Conservation (phyloP, 2,113 vertebrate species). For the Heloderma charlesbogerti region DNA sequence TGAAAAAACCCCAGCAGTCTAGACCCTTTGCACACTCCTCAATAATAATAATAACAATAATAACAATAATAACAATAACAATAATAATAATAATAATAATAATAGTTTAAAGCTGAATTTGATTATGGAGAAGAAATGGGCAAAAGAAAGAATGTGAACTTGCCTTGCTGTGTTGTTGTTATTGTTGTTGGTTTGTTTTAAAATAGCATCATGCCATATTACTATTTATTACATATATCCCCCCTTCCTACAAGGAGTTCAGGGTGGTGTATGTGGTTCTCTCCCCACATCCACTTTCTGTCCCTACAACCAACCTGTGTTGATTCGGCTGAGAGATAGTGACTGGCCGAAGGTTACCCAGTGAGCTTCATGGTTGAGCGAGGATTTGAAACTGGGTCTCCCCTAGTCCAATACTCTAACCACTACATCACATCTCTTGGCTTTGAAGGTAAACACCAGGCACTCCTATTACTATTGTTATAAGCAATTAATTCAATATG, state of each 20-base stretch:
- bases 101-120: slow-evolving; percentile 1
- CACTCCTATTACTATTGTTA: not conserved
- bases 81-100: not conserved
- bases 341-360: not conserved
- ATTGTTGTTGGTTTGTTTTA: no score
- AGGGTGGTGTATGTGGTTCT: not conserved
- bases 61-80: no score
- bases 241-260: not conserved
- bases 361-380: not conserved
- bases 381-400: not conserved
- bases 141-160: not conserved
- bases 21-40: not conserved
- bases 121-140: slow-evolving; percentile 24
- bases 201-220: not conserved
- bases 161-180: not conserved
- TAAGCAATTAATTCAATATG: not conserved
- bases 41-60: no score
- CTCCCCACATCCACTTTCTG: not conserved
- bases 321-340: not conserved
- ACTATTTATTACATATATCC: not conserved
- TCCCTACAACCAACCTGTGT: not conserved
- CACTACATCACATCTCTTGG: not conserved
- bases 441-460: not conserved
- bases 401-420: not conserved
- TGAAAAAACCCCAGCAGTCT: slow-evolving; percentile 19